Evolutionary conservation across 2,888 invertebrate species (phyloP).

Genomic region (Sepiola atlantica): DNA sequence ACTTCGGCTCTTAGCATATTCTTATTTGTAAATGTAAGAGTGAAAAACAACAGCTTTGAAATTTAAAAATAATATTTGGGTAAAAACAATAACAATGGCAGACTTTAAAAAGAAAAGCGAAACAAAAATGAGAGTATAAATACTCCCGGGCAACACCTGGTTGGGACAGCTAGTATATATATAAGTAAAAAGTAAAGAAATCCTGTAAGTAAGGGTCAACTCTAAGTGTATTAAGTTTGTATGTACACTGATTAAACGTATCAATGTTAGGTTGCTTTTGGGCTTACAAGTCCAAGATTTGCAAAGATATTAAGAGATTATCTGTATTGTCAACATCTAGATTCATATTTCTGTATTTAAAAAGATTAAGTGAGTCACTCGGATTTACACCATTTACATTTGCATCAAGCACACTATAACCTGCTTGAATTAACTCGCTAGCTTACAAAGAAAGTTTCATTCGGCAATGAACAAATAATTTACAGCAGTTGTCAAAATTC

Average conservation of each 20-base stretch:
- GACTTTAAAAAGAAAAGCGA: too few species aligned
- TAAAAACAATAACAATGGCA: too few species aligned
- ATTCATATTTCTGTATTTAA: slow-evolving; percentile 32
- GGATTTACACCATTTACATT: neutral
- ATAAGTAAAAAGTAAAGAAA: too few species aligned
- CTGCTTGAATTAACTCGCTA: neutral
- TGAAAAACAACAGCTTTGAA: too few species aligned
- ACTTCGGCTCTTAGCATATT: too few species aligned
- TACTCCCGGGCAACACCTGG: too few species aligned
- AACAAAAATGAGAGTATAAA: too few species aligned
- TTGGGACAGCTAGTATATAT: too few species aligned
- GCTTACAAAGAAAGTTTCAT: neutral
- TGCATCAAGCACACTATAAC: neutral
- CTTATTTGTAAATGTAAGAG: too few species aligned
- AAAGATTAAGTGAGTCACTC: neutral
- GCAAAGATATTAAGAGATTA: slow-evolving; percentile 1
- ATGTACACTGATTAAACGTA: neutral
- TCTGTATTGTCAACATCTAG: neutral
- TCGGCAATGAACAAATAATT: neutral
- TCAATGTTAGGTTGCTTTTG: neutral
- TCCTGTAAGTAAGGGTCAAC: slow-evolving; percentile 8
- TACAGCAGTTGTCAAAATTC: neutral
- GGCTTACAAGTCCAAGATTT: slow-evolving; percentile 1
- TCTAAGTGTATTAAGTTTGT: neutral
- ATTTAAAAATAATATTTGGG: too few species aligned